phyloP scores from a whole-genome alignment of 2,113 vertebrate genomes.

The Miniopterus natalensis region DNA sequence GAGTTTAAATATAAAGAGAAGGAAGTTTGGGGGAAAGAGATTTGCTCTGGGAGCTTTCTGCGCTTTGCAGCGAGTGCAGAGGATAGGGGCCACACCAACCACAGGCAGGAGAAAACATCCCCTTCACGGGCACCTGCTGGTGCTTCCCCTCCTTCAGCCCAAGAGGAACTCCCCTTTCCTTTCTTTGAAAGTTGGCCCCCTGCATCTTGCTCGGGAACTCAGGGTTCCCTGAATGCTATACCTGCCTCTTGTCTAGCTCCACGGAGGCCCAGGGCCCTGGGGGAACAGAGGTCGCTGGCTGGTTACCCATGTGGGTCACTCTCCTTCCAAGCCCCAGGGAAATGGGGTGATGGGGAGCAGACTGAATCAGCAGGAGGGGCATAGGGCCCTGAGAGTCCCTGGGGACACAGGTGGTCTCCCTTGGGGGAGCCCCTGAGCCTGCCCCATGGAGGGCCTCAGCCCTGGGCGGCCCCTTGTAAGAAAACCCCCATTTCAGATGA shows the following conservation, averaged over 20 bases:
- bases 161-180: constrained; percentile 4
- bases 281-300: neutral
- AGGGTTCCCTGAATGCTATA: accelerated
- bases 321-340: neutral
- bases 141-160: neutral
- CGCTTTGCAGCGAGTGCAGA: accelerated
- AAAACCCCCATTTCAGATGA: constrained; percentile 36
- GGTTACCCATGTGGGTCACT: neutral
- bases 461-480: neutral
- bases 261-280: neutral
- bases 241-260: neutral
- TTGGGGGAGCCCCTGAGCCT: constrained; percentile 8
- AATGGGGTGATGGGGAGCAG: neutral
- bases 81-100: neutral
- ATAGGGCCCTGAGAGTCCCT: neutral
- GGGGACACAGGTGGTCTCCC: constrained; percentile 59
- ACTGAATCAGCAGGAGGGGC: neutral
- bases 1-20: constrained; percentile 10
- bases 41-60: neutral
- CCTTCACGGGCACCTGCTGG: accelerated
- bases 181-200: neutral
- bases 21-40: neutral
- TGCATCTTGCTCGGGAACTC: neutral
- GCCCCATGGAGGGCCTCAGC: neutral
- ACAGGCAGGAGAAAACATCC: accelerated